Conservation (phyloP, 2,113 vertebrate species). For the Rafetus swinhoei region DNA sequence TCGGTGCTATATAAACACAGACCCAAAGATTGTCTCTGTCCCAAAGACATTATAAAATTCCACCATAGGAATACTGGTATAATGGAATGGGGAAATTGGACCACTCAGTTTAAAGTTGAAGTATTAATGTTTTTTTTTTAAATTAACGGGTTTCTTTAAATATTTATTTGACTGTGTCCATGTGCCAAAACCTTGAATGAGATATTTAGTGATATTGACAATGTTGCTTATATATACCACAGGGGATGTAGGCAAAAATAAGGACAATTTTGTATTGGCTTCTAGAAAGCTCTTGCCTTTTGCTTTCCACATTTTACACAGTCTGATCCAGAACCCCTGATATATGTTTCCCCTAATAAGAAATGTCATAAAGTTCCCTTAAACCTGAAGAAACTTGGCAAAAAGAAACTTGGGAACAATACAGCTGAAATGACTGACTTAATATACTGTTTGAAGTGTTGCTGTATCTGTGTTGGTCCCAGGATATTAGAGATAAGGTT, state of each 20-base stretch:
- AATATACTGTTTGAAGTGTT: not conserved
- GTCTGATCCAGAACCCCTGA: not conserved
- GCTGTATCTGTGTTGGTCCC: not conserved
- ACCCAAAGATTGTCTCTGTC: too few relatives aligned
- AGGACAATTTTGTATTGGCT: not conserved
- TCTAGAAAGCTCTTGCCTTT: not conserved
- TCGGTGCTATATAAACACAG: not conserved
- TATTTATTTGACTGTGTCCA: not conserved
- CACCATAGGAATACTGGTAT: not conserved
- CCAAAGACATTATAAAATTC: not conserved
- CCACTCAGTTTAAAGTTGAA: not conserved
- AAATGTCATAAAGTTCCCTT: not conserved
- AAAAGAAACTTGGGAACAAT: not conserved
- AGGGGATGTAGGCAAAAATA: not conserved
- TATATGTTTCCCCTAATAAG: too few relatives aligned
- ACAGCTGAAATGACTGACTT: not conserved
- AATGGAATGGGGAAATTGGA: not conserved
- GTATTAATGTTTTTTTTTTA: not conserved
- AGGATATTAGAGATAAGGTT: not conserved
- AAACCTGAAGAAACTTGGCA: not conserved
- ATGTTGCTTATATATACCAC: not conserved
- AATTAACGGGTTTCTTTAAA: too few relatives aligned
- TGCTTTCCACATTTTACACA: not conserved
- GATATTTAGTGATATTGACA: not conserved
- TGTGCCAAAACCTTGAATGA: not conserved